Conservation (phyloP, 2,113 vertebrate genomes). For the Melanostigma gelatinosum region DNA sequence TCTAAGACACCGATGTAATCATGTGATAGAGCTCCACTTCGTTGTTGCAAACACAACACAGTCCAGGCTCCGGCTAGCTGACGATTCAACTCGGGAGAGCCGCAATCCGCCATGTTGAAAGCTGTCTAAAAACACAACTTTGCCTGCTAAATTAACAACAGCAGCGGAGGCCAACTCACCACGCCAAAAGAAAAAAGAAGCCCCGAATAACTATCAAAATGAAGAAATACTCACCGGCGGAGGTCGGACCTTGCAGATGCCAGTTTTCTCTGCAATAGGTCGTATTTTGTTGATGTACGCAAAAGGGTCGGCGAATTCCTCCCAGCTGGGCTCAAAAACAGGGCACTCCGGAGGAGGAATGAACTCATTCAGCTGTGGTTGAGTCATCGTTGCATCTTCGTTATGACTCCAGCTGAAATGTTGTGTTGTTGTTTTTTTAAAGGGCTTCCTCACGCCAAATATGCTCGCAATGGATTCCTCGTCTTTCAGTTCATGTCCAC, state of each 20-base stretch:
- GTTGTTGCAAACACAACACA: constrained; percentile 47
- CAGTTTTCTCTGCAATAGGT: constrained; percentile 96
- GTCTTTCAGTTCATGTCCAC: constrained; percentile 79
- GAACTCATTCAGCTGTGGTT: constrained; percentile 89
- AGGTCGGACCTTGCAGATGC: constrained; percentile 96
- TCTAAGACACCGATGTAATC: background rate
- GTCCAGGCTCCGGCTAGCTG: constrained; percentile 62
- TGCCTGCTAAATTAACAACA: constrained; percentile 62
- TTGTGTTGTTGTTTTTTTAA: background rate
- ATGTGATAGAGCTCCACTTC: constrained; percentile 2
- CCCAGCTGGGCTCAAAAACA: constrained; percentile 96
- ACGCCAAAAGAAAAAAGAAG: background rate
- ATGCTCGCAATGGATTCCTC: constrained; percentile 28
- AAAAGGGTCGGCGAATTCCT: constrained; percentile 96
- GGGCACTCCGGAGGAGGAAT: constrained; percentile 96
- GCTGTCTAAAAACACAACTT: constrained; percentile 83
- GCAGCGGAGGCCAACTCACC: background rate
- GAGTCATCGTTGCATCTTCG: constrained; percentile 81
- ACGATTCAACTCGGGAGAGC: constrained; percentile 75
- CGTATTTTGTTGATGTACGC: constrained; percentile 98
- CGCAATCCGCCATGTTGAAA: constrained; percentile 92
- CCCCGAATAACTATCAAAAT: accelerated
- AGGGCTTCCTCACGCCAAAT: constrained; percentile 31
- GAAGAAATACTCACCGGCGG: constrained; percentile 88
- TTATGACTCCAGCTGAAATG: constrained; percentile 61